A percentile compares a stretch with the other conserved stretches of the same genome.
Conservation (phyloP, 2,113 vertebrate genomes). For the Daboia siamensis region DNA sequence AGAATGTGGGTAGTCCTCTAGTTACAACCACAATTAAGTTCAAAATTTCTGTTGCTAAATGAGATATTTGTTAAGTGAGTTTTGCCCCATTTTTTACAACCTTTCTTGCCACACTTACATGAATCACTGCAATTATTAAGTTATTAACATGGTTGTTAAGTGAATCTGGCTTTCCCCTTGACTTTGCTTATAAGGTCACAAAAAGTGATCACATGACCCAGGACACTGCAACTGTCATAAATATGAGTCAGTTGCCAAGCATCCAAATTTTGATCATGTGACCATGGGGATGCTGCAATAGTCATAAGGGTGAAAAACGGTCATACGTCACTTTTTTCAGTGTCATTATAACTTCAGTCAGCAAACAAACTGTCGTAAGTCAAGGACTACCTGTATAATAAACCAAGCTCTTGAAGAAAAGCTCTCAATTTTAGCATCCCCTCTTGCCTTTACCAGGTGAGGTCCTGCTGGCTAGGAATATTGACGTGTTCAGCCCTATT, state of each 20-base stretch:
- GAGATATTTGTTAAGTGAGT: background rate
- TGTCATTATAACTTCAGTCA: background rate
- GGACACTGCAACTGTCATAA: background rate
- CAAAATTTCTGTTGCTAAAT: background rate
- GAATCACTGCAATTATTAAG: background rate
- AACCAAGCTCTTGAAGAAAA: background rate
- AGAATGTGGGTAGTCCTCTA: background rate
- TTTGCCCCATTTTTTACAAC: background rate
- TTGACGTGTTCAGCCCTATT: background rate
- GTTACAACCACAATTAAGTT: background rate
- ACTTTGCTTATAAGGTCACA: background rate
- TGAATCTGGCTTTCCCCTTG: background rate
- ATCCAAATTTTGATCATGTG: background rate
- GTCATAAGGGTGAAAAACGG: background rate
- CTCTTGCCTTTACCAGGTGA: background rate
- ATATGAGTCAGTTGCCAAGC: background rate
- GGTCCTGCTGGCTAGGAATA: background rate
- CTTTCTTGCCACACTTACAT: background rate
- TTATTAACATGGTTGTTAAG: background rate
- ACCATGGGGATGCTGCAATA: background rate
- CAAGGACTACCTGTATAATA: background rate
- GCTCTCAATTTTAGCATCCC: background rate
- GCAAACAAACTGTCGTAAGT: background rate
- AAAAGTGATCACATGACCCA: background rate
- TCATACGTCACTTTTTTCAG: background rate